phyloP scores from a whole-genome alignment of 1,140 invertebrate species.

The Pteromalus puparum region DNA sequence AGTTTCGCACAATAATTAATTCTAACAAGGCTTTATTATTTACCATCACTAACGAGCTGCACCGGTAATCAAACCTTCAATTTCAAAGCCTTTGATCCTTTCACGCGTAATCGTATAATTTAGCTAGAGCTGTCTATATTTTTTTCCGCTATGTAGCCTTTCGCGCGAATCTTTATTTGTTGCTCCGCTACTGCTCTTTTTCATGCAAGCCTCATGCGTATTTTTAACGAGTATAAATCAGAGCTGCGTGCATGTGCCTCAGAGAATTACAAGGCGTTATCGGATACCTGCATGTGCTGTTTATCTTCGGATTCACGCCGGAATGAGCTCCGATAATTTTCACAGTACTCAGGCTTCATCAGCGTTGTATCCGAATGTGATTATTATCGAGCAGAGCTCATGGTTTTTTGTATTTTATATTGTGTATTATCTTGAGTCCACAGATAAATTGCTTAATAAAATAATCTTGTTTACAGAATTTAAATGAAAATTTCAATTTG shows the following conservation, averaged over 20 bases:
- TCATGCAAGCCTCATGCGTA: not conserved
- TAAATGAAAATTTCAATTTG: no score
- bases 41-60: not conserved
- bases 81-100: not conserved
- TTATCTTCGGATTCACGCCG: slow-evolving; percentile 22
- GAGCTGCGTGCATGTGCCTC: not conserved
- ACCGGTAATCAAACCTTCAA: not conserved
- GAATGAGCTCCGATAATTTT: slow-evolving; percentile 23
- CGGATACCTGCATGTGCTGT: not conserved
- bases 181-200: not conserved
- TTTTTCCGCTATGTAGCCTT: not conserved
- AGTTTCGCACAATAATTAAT: not conserved
- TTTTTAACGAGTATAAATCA: slow-evolving; percentile 6
- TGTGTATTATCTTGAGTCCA: no score
- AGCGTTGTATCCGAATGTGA: not conserved
- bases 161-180: slow-evolving; percentile 8
- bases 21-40: not conserved
- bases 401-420: not conserved
- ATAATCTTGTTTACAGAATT: no score
- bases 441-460: no score
- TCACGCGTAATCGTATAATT: not conserved
- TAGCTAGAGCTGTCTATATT: not conserved
- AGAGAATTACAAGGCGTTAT: slow-evolving; percentile 24
- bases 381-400: not conserved
- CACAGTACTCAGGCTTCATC: slow-evolving; percentile 6